Conservation (phyloP, 2,888 invertebrate species). For the Ophioninae sp. region DNA sequence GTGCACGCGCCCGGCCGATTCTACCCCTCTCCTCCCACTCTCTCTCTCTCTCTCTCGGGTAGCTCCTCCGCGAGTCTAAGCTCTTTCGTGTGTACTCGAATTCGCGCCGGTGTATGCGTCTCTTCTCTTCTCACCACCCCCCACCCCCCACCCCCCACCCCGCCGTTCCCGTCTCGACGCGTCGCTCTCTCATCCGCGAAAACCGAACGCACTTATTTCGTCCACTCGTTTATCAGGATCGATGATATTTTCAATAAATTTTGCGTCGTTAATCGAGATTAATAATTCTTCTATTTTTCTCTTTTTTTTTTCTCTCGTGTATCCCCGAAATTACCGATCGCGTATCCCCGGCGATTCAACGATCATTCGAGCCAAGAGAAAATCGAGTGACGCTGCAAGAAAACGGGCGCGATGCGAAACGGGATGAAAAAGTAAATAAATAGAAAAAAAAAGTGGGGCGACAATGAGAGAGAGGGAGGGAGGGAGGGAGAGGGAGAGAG, state of each 20-base stretch:
- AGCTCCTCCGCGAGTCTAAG: slow-evolving; percentile 43
- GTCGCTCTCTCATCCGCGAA: background rate
- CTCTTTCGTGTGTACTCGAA: slow-evolving; percentile 9
- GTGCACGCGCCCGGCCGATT: slow-evolving; percentile 61
- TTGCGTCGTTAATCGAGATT: too few species aligned
- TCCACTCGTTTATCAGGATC: slow-evolving; percentile 38
- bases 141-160: background rate
- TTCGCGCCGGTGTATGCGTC: slow-evolving; percentile 41
- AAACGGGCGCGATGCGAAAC: background rate
- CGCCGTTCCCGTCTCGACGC: background rate
- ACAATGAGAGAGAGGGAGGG: slow-evolving; percentile 53
- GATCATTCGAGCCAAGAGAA: background rate
- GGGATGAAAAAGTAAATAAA: slow-evolving; percentile 62
- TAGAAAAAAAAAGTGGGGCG: slow-evolving; percentile 31
- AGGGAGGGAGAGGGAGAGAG: slow-evolving; percentile 68
- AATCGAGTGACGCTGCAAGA: slow-evolving; percentile 7
- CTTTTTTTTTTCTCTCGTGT: background rate
- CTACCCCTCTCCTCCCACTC: slow-evolving; percentile 51
- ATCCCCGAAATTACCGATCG: too few species aligned
- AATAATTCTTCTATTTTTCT: slow-evolving; percentile 8
- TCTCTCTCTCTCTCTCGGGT: too few species aligned
- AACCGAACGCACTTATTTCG: slow-evolving; percentile 1
- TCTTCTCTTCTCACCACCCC: slow-evolving; percentile 47
- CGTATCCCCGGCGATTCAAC: background rate
- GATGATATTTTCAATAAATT: too few species aligned